Evolutionary conservation across 2,113 vertebrate species (phyloP).

Genomic region (Nycticebus coucang): DNA sequence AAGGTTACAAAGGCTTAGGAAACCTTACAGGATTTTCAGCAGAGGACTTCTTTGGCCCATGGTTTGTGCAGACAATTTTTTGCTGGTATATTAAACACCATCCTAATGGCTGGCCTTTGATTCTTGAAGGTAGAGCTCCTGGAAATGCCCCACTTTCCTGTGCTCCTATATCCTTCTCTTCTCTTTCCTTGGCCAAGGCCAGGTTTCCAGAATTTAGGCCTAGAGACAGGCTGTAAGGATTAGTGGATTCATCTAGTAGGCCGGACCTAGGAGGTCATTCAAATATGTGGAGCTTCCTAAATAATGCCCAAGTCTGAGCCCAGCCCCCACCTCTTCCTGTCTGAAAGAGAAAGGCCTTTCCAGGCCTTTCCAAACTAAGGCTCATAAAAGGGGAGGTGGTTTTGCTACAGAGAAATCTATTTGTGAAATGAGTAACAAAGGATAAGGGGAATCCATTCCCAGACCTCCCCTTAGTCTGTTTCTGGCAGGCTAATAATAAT

Average conservation of each 20-base stretch:
- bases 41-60: not conserved
- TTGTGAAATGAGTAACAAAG: conserved; percentile 52
- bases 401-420: conserved; percentile 10
- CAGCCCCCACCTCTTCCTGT: not conserved
- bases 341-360: conserved; percentile 5
- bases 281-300: not conserved
- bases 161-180: not conserved
- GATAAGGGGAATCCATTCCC: not conserved
- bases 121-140: not conserved
- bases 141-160: not conserved
- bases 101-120: not conserved
- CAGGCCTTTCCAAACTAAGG: not conserved
- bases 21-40: not conserved
- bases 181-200: not conserved
- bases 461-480: not conserved
- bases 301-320: not conserved
- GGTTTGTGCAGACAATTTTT: not conserved
- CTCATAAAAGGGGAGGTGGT: not conserved
- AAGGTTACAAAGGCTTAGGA: not conserved
- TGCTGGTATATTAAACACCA: not conserved
- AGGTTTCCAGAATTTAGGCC: not conserved
- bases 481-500: conserved; percentile 9
- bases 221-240: conserved; percentile 32
- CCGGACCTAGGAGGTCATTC: not conserved
- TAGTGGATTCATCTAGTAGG: not conserved